These are phyloP conservation scores for Nephrocerus scutellatus DNA, from an alignment of 2,888 invertebrate species.

Conservation along the genomic window DNA sequence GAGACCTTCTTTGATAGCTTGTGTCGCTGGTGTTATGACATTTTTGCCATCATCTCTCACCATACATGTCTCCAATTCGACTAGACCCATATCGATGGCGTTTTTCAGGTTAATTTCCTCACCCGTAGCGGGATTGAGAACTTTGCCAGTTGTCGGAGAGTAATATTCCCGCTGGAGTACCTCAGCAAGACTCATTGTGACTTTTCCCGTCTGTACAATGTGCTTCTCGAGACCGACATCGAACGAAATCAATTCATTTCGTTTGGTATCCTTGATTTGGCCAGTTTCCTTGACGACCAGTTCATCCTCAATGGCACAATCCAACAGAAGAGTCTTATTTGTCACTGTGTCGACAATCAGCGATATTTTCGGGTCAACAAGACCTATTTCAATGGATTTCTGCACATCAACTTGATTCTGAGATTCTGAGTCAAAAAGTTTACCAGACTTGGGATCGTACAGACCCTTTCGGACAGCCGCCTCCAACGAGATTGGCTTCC, in stretches of 20 bases:
- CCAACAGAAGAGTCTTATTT: slow-evolving; percentile 64
- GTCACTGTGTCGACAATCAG: slow-evolving; percentile 71
- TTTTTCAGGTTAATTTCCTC: slow-evolving; percentile 66
- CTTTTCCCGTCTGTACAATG: slow-evolving; percentile 62
- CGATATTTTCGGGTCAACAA: slow-evolving; percentile 74
- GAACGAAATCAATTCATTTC: slow-evolving; percentile 62
- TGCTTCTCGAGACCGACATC: slow-evolving; percentile 64
- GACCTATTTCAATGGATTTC: slow-evolving; percentile 70
- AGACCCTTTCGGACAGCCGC: slow-evolving; percentile 65
- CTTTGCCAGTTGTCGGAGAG: slow-evolving; percentile 62
- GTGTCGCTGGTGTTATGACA: slow-evolving; percentile 58
- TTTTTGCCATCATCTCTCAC: slow-evolving; percentile 68
- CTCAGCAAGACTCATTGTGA: slow-evolving; percentile 66
- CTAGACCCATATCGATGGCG: slow-evolving; percentile 64
- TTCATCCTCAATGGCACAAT: slow-evolving; percentile 64
- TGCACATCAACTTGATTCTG: slow-evolving; percentile 64
- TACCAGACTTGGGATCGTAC: slow-evolving; percentile 63
- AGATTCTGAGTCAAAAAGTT: slow-evolving; percentile 65
- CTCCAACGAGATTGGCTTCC: slow-evolving; percentile 70
- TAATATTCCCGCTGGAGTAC: slow-evolving; percentile 72
- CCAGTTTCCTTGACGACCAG: slow-evolving; percentile 65
- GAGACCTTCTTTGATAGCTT: slow-evolving; percentile 63
- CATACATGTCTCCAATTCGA: slow-evolving; percentile 64
- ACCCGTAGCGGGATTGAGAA: slow-evolving; percentile 71
- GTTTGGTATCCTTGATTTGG: slow-evolving; percentile 64